Conservation (phyloP, 2,113 vertebrate species). For the Candoia aspera region DNA sequence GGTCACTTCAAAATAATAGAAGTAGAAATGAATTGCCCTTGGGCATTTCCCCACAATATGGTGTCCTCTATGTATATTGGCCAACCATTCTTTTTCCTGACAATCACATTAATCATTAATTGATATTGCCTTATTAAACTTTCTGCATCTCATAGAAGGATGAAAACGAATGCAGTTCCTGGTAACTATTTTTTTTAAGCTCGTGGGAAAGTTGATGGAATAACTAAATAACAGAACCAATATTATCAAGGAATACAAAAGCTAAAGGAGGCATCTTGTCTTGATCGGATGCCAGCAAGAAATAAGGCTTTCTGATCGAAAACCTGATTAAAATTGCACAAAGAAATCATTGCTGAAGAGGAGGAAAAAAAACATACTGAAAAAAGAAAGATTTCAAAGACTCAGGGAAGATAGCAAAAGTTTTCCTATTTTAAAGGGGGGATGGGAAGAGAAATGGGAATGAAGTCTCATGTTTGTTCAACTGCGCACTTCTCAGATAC, state of each 20-base stretch:
- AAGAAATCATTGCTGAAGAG: constrained; percentile 69
- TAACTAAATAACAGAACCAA: constrained; percentile 36
- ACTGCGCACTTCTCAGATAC: constrained; percentile 63
- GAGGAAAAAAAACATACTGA: constrained; percentile 63
- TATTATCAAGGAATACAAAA: constrained; percentile 54
- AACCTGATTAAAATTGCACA: constrained; percentile 73
- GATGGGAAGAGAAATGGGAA: not conserved
- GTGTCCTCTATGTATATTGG: not conserved
- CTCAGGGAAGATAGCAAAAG: constrained; percentile 57
- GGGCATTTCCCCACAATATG: not conserved
- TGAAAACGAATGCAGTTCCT: constrained; percentile 50
- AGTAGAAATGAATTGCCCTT: constrained; percentile 39
- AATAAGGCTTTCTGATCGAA: constrained; percentile 60
- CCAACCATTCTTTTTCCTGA: not conserved
- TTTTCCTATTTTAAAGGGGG: constrained; percentile 68
- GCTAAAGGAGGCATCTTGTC: constrained; percentile 43
- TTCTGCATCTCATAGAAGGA: constrained; percentile 35
- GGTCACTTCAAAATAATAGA: constrained; percentile 36
- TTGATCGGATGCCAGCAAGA: constrained; percentile 64
- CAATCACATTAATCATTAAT: constrained; percentile 38
- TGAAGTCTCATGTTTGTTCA: constrained; percentile 62
- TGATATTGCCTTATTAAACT: constrained; percentile 25
- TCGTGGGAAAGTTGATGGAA: constrained; percentile 40
- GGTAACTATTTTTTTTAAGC: not conserved
- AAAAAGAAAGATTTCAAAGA: constrained; percentile 67